Evolutionary conservation across 2,113 vertebrate species (phyloP).

Genomic region (Camarhynchus parvulus): DNA sequence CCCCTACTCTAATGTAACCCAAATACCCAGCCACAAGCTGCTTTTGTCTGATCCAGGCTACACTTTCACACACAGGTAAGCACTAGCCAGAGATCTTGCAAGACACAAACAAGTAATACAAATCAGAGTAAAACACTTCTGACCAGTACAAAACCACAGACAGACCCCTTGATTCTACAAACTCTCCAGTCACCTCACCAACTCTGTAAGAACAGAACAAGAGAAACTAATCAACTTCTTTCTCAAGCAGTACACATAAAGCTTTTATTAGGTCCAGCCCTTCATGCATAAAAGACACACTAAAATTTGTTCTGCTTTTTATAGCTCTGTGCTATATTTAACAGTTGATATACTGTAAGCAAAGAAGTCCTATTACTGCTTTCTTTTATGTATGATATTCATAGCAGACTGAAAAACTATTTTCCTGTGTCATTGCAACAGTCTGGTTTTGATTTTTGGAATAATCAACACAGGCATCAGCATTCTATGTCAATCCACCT

Average conservation of each 20-base stretch:
- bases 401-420: background rate
- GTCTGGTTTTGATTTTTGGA: background rate
- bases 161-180: background rate
- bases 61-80: background rate
- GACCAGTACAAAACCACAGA: background rate
- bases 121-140: background rate
- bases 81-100: background rate
- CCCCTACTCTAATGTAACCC: background rate
- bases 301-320: background rate
- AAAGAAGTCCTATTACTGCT: background rate
- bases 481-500: background rate
- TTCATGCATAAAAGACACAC: background rate
- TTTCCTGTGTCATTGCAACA: background rate
- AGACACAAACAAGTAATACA: background rate
- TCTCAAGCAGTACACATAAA: background rate
- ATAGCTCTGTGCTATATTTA: conserved; percentile 4
- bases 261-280: background rate
- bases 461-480: background rate
- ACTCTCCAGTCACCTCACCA: background rate
- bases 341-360: background rate
- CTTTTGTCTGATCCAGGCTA: background rate
- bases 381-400: background rate
- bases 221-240: background rate
- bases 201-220: background rate
- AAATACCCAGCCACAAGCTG: background rate